These are phyloP conservation scores for Malacoraja senta DNA, from an alignment of 2,797 vertebrate genomes.

Conservation along the genomic window DNA sequence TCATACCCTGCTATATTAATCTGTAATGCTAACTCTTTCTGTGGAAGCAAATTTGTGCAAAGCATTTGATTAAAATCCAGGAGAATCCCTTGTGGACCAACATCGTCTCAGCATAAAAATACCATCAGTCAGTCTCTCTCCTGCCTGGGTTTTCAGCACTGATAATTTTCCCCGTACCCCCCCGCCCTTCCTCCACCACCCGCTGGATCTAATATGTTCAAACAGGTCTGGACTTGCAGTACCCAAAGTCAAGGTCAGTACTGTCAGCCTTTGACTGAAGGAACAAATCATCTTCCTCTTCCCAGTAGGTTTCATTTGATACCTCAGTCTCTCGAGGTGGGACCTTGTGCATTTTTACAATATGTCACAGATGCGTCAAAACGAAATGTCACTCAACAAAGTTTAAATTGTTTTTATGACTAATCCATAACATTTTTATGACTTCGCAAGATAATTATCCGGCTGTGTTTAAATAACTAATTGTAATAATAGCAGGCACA, in stretches of 20 bases:
- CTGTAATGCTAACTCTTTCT: neutral
- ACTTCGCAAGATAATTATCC: neutral
- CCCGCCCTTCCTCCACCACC: too few relatives aligned
- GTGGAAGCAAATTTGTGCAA: neutral
- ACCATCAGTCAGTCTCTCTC: neutral
- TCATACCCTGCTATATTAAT: neutral
- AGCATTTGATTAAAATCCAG: neutral
- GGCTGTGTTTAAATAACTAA: neutral
- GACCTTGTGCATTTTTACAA: neutral
- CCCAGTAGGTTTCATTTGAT: neutral
- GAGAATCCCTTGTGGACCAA: neutral
- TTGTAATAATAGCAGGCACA: neutral
- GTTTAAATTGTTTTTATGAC: neutral
- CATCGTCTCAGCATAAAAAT: neutral
- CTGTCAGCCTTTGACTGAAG: neutral
- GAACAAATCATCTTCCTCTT: neutral
- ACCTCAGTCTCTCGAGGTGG: neutral
- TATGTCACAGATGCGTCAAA: neutral
- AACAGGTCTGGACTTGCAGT: neutral
- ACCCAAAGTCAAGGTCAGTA: neutral
- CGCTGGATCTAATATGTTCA: neutral
- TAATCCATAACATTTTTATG: neutral
- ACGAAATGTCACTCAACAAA: neutral
- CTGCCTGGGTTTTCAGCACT: neutral
- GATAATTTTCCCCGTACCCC: neutral